Conservation (phyloP, 2,113 vertebrate genomes). For the Gracilinanus agilis region DNA sequence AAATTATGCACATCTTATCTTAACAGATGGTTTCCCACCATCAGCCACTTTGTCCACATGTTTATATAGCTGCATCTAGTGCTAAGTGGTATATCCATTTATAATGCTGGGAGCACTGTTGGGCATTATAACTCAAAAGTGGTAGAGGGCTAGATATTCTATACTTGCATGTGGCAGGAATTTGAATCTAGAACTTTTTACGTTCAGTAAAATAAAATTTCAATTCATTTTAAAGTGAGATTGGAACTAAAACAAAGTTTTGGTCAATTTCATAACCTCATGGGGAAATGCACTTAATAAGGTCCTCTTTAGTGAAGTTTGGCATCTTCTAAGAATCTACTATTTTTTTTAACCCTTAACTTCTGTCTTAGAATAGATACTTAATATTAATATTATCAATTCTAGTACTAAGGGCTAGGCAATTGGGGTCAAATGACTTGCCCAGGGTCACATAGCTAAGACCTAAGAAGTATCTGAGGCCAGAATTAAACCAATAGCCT, state of each 20-base stretch:
- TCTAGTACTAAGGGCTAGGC: too few species aligned
- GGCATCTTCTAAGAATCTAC: conserved; percentile 69
- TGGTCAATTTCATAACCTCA: conserved; percentile 75
- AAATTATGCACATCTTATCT: neutral
- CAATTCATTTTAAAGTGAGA: conserved; percentile 79
- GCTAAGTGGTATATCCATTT: neutral
- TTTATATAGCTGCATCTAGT: neutral
- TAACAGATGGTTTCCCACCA: neutral
- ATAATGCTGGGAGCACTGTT: neutral
- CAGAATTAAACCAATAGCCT: too few species aligned
- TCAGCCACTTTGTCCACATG: neutral
- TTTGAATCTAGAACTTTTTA: conserved; percentile 79
- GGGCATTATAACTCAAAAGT: conserved; percentile 42
- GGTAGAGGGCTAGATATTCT: conserved; percentile 72
- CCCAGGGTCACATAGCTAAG: too few species aligned
- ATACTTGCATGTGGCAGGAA: conserved; percentile 79
- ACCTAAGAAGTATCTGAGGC: too few species aligned
- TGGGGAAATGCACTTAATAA: conserved; percentile 76
- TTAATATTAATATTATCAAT: too few species aligned
- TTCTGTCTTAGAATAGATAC: too few species aligned
- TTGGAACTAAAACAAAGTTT: conserved; percentile 77
- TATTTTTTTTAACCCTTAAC: conserved; percentile 37
- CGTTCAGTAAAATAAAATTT: conserved; percentile 78
- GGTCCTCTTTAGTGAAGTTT: conserved; percentile 63
- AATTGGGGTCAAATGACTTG: too few species aligned